phyloP scores from a whole-genome alignment of 2,888 invertebrate species.

The Allophyes oxyacanthae region DNA sequence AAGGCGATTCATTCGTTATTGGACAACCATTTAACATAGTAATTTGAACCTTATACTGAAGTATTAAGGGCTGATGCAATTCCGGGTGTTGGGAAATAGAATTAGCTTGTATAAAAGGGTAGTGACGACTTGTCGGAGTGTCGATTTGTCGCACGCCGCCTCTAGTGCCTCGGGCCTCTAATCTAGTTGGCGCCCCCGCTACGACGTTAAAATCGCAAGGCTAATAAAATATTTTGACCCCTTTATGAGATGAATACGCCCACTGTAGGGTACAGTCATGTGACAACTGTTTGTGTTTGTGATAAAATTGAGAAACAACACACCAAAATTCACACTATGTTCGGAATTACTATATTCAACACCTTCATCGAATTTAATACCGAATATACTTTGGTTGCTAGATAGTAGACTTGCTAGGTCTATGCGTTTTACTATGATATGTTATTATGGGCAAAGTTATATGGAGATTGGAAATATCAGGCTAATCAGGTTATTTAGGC shows the following conservation, averaged over 20 bases:
- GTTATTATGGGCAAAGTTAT: too few species aligned
- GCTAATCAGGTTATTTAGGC: too few species aligned
- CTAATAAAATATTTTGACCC: constrained; percentile 90
- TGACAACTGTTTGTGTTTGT: constrained; percentile 20
- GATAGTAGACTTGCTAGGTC: too few species aligned
- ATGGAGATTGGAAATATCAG: too few species aligned
- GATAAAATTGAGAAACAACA: neutral
- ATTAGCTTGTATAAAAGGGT: constrained; percentile 50
- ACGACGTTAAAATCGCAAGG: constrained; percentile 88
- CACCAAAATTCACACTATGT: too few species aligned
- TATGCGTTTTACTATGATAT: too few species aligned
- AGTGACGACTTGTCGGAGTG: constrained; percentile 54
- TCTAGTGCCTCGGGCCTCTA: constrained; percentile 74
- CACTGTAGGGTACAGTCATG: constrained; percentile 76
- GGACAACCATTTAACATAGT: constrained; percentile 10
- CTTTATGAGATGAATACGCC: constrained; percentile 88
- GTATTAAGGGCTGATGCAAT: constrained; percentile 9
- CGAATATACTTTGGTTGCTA: too few species aligned
- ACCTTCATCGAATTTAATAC: too few species aligned
- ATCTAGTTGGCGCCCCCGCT: constrained; percentile 85
- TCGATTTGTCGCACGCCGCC: constrained; percentile 77
- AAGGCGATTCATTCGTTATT: constrained; percentile 47
- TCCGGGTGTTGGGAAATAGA: constrained; percentile 25
- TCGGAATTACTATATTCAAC: too few species aligned
- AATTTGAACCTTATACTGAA: constrained; percentile 44